Base-by-base conservation (phyloP, 2,113 vertebrate genomes). In the Pseudolaguvia tuberculata region DNA sequence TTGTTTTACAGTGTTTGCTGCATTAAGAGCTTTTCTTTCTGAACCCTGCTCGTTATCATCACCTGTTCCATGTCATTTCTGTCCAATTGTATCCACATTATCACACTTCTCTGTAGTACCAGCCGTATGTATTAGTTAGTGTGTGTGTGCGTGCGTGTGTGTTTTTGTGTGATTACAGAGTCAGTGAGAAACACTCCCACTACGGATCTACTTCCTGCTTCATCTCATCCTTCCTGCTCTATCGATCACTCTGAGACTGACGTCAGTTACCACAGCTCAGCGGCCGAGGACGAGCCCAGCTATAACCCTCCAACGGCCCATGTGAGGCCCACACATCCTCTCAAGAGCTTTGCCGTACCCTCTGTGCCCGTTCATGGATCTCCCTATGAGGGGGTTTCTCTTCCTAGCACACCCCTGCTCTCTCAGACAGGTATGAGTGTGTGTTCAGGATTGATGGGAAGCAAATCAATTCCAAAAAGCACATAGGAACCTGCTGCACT, bases 261-360 rank as follows among this genome's bases (percentile, higher is more conserved):
- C 67, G 87, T 93, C 47, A 91, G 94, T 23, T 97, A 95, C 80
- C 87, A 96, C 82, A 90, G 93, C 70, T 93, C 89, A 7, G 88
- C 92, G 3, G 90, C 93, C 0, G 96, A 99, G 78, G 97, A 98
- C 70, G 96, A 98, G 31, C 83, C 92, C 0, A 90, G 91, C 81
- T 95, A 93, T 84, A 92, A 86, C 70, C 93, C 91, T 61, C 95
- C 83, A 23, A 95, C 91, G 0, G 94, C 94, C 35, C 96, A 96
- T 0, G 86, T 98, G 50, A 90, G 94, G 70, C 93, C 97, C 50
- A 93, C 96, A 0, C 96, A 97, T 87, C 95, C 97, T 0, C 85
- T 99, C 72, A 98, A 98, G 91, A 98, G 97, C 86, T 99, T 99
- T 0, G 96, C 95, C 0, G 95, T 97, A 82, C 95, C 95, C 0